Base-by-base conservation (phyloP, 1,140 invertebrate species). In the Drosophila neocordata region DNA sequence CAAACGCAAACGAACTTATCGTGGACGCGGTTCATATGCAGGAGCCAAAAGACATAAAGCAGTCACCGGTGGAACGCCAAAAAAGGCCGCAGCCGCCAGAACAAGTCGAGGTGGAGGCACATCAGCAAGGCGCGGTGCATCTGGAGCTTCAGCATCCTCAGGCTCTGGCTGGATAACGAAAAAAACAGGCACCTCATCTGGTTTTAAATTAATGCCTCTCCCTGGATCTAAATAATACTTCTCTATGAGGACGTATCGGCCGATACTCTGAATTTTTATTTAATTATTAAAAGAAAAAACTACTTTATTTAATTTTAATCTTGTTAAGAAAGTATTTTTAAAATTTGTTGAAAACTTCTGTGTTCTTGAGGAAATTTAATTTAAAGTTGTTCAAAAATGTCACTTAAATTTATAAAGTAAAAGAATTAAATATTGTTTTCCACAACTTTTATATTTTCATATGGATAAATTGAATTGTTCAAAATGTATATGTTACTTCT, bases 201-300 rank as follows among this genome's bases (percentile, higher is more conserved):
- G 80, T 2, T 91, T 91, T 11, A 69, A 89, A 41, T 35, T 91
- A n/a, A 91, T 91, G 90, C 89, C 89, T 2, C n/a, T 90, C 55
- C 89, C 89, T 9, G 79, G 71, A 22, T 89, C 85, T 20, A 78
- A 72, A 22, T 91, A 85, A 56, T 62, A 51, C 1, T 58, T 13
- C 22, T n/a, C n/a, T n/a, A n/a, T n/a, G n/a, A n/a, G n/a, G n/a
- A n/a, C n/a, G n/a, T n/a, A n/a, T n/a, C n/a, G n/a, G n/a, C n/a
- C n/a, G n/a, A 34, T 12, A n/a, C 4, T 24, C 1, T 24, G 4
- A 24, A 24, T 24, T 2, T 37, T 37, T 37, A 37, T 37, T 37
- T 37, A 37, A 24, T 24, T 24, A 24, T 1, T 24, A 2, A 24
- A 24, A 24, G 4, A 24, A 24, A 4, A 24, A 24, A 31, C 4